Conservation (phyloP, 2,888 invertebrate genomes). For the Vandiemenella viatica region DNA sequence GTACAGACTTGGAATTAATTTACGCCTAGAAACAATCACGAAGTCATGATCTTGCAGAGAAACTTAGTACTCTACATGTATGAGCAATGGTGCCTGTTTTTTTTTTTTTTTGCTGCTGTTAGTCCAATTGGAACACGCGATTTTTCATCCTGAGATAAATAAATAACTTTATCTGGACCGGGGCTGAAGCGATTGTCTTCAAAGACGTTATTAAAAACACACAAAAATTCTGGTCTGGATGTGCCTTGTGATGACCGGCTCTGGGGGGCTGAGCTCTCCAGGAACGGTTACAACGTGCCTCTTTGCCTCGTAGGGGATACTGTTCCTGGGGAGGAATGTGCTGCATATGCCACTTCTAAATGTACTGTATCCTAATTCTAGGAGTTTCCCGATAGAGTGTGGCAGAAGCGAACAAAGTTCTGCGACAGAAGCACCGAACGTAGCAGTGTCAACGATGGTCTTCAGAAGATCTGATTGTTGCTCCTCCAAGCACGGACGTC, state of each 20-base stretch:
- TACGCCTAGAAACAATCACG: not conserved
- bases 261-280: not conserved
- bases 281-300: not conserved
- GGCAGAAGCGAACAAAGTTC: conserved; percentile 18
- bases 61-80: conserved; percentile 21
- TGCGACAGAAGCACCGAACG: too few relatives aligned
- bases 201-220: not conserved
- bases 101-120: conserved; percentile 22
- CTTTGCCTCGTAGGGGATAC: not conserved
- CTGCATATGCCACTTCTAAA: not conserved
- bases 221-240: not conserved
- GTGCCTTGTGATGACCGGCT: not conserved
- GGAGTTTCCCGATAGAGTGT: conserved; percentile 15
- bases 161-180: not conserved
- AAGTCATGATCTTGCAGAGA: not conserved
- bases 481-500: too few relatives aligned
- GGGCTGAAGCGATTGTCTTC: not conserved
- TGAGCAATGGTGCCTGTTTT: conserved; percentile 22
- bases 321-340: not conserved
- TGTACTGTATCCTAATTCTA: not conserved
- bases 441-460: too few relatives aligned
- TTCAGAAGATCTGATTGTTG: too few relatives aligned
- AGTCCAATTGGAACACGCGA: conserved; percentile 22
- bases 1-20: not conserved
- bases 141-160: too few relatives aligned